Evolutionary conservation across 64 coral and sea anemone species (phyloP).

Genomic region (Montipora capricornis): DNA sequence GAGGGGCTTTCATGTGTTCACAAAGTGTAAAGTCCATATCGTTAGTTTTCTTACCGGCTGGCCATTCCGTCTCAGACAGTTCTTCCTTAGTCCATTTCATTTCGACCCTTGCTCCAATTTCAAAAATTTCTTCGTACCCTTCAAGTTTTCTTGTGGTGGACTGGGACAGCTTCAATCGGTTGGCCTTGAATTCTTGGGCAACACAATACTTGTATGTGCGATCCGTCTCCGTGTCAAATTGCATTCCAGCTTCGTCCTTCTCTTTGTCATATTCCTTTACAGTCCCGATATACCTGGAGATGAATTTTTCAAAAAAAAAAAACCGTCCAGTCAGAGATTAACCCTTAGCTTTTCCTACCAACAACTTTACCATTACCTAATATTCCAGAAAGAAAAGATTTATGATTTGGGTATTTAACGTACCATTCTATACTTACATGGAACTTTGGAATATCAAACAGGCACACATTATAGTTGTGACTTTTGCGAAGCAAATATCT

Average conservation of each 20-base stretch:
- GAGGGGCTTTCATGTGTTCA: not conserved
- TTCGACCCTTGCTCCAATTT: slow-evolving; percentile 26
- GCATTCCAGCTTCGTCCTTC: not conserved
- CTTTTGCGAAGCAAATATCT: not conserved
- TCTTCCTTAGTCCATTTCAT: slow-evolving; percentile 23
- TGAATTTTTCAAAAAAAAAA: slow-evolving; percentile 10
- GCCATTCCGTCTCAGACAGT: slow-evolving; percentile 24
- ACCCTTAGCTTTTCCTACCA: not conserved
- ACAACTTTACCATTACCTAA: not conserved
- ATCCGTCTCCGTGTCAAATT: not conserved
- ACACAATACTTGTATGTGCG: not conserved
- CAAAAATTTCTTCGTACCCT: not conserved
- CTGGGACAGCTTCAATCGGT: not conserved
- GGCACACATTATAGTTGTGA: too few species aligned
- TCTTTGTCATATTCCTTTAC: not conserved
- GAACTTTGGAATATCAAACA: not conserved
- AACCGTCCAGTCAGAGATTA: not conserved
- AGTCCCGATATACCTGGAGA: slow-evolving; percentile 23
- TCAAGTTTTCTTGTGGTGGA: not conserved
- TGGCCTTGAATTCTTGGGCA: not conserved
- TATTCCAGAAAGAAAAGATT: slow-evolving; percentile 5
- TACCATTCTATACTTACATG: not conserved
- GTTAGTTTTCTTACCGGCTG: slow-evolving; percentile 36
- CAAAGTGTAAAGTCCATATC: not conserved
- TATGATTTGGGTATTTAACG: not conserved